A percentile compares a stretch with the other conserved stretches of the same genome.
phyloP scores from a whole-genome alignment of 1,140 invertebrate species.

The Aricia agestis region DNA sequence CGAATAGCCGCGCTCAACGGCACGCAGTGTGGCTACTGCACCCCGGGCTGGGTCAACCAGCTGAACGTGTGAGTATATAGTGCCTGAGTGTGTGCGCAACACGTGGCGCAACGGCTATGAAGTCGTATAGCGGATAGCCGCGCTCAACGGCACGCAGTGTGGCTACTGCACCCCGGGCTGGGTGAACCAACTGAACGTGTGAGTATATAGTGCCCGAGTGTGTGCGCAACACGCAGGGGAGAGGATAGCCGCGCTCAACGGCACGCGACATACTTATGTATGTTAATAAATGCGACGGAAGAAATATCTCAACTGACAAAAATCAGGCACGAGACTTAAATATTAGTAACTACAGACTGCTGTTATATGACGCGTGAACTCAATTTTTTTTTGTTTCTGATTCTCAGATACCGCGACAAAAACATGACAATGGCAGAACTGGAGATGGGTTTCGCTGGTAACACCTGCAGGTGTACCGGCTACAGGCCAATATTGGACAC shows the following conservation, averaged over 20 bases:
- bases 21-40: slow-evolving; percentile 90
- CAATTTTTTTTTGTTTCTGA: too few relatives aligned
- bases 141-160: too few relatives aligned
- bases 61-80: slow-evolving; percentile 80
- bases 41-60: slow-evolving; percentile 91
- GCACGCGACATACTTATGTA: too few relatives aligned
- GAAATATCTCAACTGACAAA: too few relatives aligned
- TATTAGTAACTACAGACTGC: too few relatives aligned
- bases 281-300: too few relatives aligned
- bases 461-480: slow-evolving; percentile 92
- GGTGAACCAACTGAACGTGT: slow-evolving; percentile 90
- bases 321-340: too few relatives aligned
- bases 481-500: slow-evolving; percentile 90
- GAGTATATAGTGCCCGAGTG: not conserved
- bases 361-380: too few relatives aligned
- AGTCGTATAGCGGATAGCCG: slow-evolving; percentile 82
- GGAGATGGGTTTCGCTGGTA: slow-evolving; percentile 87
- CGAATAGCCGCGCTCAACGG: slow-evolving; percentile 83
- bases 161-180: slow-evolving; percentile 89
- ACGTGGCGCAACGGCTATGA: slow-evolving; percentile 86
- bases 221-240: too few relatives aligned
- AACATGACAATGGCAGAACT: slow-evolving; percentile 81
- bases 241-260: too few relatives aligned
- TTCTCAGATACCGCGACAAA: slow-evolving; percentile 50
- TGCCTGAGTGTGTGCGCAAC: slow-evolving; percentile 83